Evolutionary conservation across 1,140 invertebrate species (phyloP).

Genomic region (Mycetomoellerius zeteki): DNA sequence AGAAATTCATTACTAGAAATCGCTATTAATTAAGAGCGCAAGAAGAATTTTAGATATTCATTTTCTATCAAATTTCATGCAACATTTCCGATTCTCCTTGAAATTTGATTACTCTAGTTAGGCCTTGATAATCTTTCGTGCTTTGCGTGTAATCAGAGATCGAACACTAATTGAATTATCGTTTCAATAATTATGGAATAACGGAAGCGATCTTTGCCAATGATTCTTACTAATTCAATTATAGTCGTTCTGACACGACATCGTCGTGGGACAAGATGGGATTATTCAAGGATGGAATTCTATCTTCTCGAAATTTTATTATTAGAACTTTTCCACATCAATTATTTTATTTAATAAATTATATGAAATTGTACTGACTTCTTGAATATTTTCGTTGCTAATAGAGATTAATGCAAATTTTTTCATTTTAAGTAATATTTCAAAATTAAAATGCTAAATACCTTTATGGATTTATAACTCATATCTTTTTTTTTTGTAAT

Average conservation of each 20-base stretch:
- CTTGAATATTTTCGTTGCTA: not conserved
- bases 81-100: conserved; percentile 14
- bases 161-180: conserved; percentile 26
- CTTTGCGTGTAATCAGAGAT: conserved; percentile 25
- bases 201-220: not conserved
- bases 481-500: not conserved
- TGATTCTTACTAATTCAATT: conserved; percentile 12
- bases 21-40: conserved; percentile 15
- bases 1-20: not conserved
- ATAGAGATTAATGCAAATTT: not conserved
- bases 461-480: not conserved
- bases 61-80: conserved; percentile 27
- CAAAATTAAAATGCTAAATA: not conserved
- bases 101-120: conserved; percentile 42
- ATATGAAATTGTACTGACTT: not conserved
- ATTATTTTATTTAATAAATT: not conserved
- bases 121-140: conserved; percentile 4
- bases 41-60: conserved; percentile 51
- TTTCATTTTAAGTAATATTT: not conserved
- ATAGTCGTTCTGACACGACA: not conserved
- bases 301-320: not conserved
- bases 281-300: not conserved
- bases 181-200: conserved; percentile 32
- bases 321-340: not conserved
- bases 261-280: not conserved